These are phyloP conservation scores for Ommatoiulus sabulosus DNA, from an alignment of 2,888 invertebrate genomes.

Conservation along the genomic window DNA sequence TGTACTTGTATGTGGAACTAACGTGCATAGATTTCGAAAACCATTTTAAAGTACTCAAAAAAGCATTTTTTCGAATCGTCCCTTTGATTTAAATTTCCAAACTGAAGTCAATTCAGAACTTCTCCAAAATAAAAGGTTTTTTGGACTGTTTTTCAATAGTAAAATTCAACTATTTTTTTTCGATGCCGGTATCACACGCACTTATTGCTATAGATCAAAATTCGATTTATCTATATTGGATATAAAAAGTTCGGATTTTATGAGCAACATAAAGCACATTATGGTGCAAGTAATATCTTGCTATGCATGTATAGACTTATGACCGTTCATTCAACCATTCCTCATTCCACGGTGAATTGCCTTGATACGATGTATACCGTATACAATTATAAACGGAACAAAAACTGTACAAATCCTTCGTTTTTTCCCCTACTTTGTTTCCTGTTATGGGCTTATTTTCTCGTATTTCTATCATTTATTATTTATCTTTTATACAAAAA, in stretches of 20 bases:
- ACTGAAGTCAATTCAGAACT: too few relatives aligned
- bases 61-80: too few relatives aligned
- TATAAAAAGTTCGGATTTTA: neutral
- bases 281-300: neutral
- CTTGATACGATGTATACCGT: too few relatives aligned
- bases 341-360: neutral
- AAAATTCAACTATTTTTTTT: too few relatives aligned
- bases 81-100: too few relatives aligned
- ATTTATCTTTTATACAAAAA: neutral
- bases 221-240: neutral
- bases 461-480: neutral
- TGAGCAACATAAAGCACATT: neutral
- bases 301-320: neutral
- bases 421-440: too few relatives aligned
- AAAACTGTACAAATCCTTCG: neutral
- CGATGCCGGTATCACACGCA: too few relatives aligned
- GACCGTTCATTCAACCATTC: neutral
- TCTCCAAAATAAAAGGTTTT: too few relatives aligned
- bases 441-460: neutral
- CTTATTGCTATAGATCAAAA: neutral
- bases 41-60: too few relatives aligned
- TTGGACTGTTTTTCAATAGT: too few relatives aligned
- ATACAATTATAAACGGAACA: neutral
- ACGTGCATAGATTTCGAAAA: too few relatives aligned
- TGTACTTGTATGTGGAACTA: too few relatives aligned